Base-by-base conservation (phyloP, 1,140 invertebrate genomes). In the Drosophila ogumai region DNA sequence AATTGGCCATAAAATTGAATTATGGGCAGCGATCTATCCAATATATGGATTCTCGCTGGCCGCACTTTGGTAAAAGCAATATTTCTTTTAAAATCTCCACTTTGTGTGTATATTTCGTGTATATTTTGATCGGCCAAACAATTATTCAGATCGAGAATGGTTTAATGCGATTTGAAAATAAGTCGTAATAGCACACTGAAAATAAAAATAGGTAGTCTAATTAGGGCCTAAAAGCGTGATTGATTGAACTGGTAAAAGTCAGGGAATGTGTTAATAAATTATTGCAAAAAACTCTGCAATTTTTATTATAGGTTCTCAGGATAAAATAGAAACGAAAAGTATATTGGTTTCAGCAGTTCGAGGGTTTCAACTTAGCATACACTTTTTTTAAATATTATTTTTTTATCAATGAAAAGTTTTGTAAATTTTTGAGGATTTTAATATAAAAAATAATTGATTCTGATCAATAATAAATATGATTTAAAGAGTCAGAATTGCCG, bases 1-100 rank as follows among this genome's bases (percentile, higher is more conserved):
- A 76, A 76, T 63, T 61, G 52, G 60, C 79, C 49, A 87, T 87
- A 58, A 79, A 82, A 86, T 72, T 87, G 82, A 86, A 61, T 79
- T 75, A 86, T 75, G 57, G 44, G 34, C 64, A 31, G 44, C 63
- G 55, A 74, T 66, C 64, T 66, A 50, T 60, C 19, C 55, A 25
- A 64, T 64, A 64, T 44, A 59, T 50, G 40, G 43, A 52, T 81
- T 81, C 46, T 63, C 55, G 22, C 43, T 34, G 15, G 46, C 25
- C 38, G 54, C 55, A 52, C 12, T 72, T 64, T 64, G 40, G 43
- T 60, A 72, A 46, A 73, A 71, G 46, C 69, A 52, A 73, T 73
- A 52, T 44, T 60, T 73, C 66, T 38, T 46, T 8, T 15, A 32
- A 32, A 56, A 64, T 74, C 34, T 52, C 49, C 3, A 28, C n/a